phyloP scores from a whole-genome alignment of 2,797 vertebrate species.

The Amblyopsis hoosieri region DNA sequence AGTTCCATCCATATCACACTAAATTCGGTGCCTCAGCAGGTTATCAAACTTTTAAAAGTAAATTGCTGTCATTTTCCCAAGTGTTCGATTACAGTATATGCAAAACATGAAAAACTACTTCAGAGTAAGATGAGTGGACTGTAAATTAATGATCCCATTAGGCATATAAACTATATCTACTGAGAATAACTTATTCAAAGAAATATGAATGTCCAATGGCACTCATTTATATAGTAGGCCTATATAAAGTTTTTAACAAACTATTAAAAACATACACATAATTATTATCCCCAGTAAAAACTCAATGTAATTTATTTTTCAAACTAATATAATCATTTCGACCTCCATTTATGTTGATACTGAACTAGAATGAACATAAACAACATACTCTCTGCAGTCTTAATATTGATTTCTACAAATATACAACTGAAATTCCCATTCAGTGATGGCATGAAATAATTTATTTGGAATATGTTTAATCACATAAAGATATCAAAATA shows the following conservation, averaged over 20 bases:
- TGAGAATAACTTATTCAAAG: conserved; percentile 30
- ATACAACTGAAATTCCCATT: no score
- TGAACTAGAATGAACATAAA: conserved; percentile 7
- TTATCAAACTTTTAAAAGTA: no score
- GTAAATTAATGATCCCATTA: conserved; percentile 3
- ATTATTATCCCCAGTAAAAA: no score
- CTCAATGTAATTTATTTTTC: neutral
- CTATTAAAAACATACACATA: no score
- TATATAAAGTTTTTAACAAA: no score
- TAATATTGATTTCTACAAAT: no score
- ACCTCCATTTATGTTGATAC: neutral
- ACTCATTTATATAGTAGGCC: conserved; percentile 10
- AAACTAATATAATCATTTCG: neutral
- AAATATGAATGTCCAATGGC: neutral
- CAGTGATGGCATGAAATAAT: no score
- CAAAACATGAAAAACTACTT: conserved; percentile 26
- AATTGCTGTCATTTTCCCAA: no score
- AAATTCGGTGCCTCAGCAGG: no score
- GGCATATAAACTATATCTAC: conserved; percentile 8
- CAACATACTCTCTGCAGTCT: neutral
- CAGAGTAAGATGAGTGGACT: conserved; percentile 18
- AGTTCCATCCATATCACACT: no score
- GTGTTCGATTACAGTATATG: conserved; percentile 11
- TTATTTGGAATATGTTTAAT: neutral
- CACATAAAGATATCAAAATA: neutral